Base-by-base conservation (phyloP, 2,888 invertebrate species). In the Microchrysa polita region DNA sequence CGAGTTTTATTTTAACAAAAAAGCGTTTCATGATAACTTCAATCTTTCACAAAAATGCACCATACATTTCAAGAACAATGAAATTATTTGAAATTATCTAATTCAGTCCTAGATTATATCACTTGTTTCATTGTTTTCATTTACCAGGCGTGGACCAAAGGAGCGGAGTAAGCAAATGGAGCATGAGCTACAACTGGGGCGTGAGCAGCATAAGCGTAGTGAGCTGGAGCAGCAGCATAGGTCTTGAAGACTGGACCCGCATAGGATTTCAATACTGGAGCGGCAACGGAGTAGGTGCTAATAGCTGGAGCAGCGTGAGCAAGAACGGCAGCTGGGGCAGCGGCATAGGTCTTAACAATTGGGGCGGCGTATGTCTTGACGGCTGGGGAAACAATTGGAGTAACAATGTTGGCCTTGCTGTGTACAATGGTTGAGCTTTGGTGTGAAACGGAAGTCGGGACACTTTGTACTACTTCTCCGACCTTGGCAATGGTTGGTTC, bases 361-460 rank as follows among this genome's bases (percentile, higher is more conserved):
- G 74, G 74, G 14, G 74, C 74, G 22, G 65, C 59, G 44, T 76
- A 77, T 4, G 77, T 77, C 55, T 75, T 77, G n/a, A 76, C 69
- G 0, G 73, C 77, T 63, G 77, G 77, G 4, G 79, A 76, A 71
- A 78, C 73, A 72, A 79, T 71, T 67, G 77, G 77, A n/a, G 79
- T 77, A 27, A 78, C 76, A 48, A 78, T 74, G 14, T 83, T 82
- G 0, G 86, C 84, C 0, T 84, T 81, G 22, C 83, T 80, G 73
- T 83, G 86, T 5, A 86, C 80, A 74, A 87, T 86, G 10, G 86
- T 77, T 1, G 86, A 85, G 63, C 86, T 85, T 78, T 87, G 87
- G 72, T 87, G 87, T 12, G 87, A 87, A 0, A 87, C 84, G 0
- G 87, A 79, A 10, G 78, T 77, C 9, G 79, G 79, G 10, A 77